These are phyloP conservation scores for Hirundichthys speculiger DNA, from an alignment of 2,113 vertebrate species.

Conservation along the genomic window DNA sequence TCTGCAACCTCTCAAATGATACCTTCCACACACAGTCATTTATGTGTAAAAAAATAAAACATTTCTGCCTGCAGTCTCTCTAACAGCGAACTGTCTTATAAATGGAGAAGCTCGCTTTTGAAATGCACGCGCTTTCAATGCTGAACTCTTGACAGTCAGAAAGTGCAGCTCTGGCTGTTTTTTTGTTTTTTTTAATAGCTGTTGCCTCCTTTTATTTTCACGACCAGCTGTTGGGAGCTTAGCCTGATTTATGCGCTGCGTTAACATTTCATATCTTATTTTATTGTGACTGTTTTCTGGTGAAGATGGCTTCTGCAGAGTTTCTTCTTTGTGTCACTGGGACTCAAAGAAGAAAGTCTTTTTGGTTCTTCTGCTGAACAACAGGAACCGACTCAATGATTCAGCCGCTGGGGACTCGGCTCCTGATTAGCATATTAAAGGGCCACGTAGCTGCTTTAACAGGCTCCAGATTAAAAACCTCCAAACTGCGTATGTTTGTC, in stretches of 20 bases:
- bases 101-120: slow-evolving; percentile 18
- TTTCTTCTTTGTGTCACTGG: background rate
- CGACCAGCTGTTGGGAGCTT: slow-evolving; percentile 35
- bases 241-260: slow-evolving; percentile 33
- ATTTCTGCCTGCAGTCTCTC: background rate
- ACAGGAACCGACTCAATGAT: background rate
- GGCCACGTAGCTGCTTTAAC: slow-evolving; percentile 1
- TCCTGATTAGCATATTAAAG: slow-evolving; percentile 33
- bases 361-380: background rate
- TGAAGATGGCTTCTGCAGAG: slow-evolving; percentile 7
- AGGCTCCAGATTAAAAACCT: background rate
- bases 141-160: slow-evolving; percentile 13
- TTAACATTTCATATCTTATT: slow-evolving; percentile 53
- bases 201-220: slow-evolving; percentile 34
- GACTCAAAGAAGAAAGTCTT: background rate
- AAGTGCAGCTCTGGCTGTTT: slow-evolving; percentile 35
- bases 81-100: slow-evolving; percentile 13
- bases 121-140: slow-evolving; percentile 13
- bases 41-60: background rate
- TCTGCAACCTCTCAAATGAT: background rate
- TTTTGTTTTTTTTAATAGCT: background rate
- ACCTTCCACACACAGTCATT: slow-evolving; percentile 2
- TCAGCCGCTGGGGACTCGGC: background rate
- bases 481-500: slow-evolving; percentile 11
- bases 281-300: slow-evolving; percentile 12